phyloP scores from a whole-genome alignment of 2,888 invertebrate species.

The Andricus quercusramuli region DNA sequence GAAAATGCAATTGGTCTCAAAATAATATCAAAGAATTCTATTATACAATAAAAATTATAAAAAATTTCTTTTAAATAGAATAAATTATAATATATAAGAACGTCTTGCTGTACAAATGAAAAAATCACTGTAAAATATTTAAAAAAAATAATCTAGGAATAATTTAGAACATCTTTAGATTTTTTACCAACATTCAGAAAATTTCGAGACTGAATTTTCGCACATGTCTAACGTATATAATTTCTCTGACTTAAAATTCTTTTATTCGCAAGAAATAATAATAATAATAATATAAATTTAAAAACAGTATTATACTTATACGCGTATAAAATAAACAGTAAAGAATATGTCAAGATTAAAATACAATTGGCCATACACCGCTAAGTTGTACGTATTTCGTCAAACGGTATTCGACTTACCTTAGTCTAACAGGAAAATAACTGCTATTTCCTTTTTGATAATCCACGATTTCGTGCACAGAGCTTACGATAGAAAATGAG shows the following conservation, averaged over 20 bases:
- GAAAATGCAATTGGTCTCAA: neutral
- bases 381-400: constrained; percentile 29
- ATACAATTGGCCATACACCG: constrained; percentile 28
- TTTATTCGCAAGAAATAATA: constrained; percentile 18
- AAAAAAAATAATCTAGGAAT: neutral
- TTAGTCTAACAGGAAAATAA: constrained; percentile 16
- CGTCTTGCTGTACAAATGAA: neutral
- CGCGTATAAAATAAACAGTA: constrained; percentile 20
- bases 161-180: neutral
- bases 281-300: constrained; percentile 26
- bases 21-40: neutral
- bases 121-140: neutral
- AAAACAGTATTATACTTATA: constrained; percentile 12
- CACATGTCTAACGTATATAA: constrained; percentile 13
- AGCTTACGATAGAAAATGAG: neutral
- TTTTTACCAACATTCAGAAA: neutral
- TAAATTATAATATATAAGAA: constrained; percentile 17
- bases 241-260: constrained; percentile 9
- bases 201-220: constrained; percentile 19
- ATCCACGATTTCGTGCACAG: constrained; percentile 2
- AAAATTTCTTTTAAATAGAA: neutral
- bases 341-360: constrained; percentile 24
- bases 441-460: constrained; percentile 3
- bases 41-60: neutral
- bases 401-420: constrained; percentile 16